A percentile compares a stretch with the other conserved stretches of the same genome.
Conservation (phyloP, 2,888 invertebrate species). For the Alviniconcha strummeri region DNA sequence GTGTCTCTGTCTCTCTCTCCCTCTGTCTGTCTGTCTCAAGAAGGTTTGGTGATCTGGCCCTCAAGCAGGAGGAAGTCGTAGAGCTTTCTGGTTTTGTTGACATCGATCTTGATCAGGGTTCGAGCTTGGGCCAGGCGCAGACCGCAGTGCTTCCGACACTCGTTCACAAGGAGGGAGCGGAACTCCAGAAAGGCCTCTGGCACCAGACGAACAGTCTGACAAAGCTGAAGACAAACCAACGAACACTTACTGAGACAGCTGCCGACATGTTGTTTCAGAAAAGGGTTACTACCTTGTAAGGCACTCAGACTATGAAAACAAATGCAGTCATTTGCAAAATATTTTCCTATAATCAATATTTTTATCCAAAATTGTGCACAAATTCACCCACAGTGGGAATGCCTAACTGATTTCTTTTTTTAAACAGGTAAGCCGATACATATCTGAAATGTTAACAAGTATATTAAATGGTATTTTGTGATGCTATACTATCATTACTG, state of each 20-base stretch:
- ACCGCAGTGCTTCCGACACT: slow-evolving; percentile 84
- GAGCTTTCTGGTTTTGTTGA: slow-evolving; percentile 89
- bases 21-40: slow-evolving; percentile 21
- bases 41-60: slow-evolving; percentile 60
- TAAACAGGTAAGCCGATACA: no score
- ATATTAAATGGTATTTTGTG: no score
- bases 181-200: slow-evolving; percentile 88
- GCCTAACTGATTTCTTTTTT: no score
- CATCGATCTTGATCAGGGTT: slow-evolving; percentile 91
- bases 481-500: no score
- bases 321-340: not conserved
- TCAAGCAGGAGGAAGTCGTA: slow-evolving; percentile 79
- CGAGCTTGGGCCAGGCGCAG: slow-evolving; percentile 88
- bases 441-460: no score
- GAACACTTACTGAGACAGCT: no score
- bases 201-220: slow-evolving; percentile 83
- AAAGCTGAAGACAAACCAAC: slow-evolving; percentile 76
- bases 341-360: no score
- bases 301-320: not conserved
- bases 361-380: no score
- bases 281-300: not conserved
- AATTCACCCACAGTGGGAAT: no score
- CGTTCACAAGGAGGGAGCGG: slow-evolving; percentile 83
- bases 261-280: no score
- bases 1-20: slow-evolving; percentile 21